Conservation (phyloP, 2,888 invertebrate species). For the Ectemnius continuus region DNA sequence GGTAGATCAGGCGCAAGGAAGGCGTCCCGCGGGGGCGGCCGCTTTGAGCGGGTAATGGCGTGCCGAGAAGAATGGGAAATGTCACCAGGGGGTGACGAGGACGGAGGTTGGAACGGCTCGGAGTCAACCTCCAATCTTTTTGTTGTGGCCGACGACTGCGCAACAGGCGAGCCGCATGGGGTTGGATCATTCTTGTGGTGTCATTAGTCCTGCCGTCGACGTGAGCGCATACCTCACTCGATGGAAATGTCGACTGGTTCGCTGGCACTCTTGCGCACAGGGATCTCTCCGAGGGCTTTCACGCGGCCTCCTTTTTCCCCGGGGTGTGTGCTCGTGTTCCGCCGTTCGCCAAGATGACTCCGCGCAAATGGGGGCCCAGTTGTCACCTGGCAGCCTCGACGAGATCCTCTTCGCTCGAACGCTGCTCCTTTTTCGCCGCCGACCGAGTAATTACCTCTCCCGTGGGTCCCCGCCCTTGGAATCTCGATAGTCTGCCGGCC, state of each 20-base stretch:
- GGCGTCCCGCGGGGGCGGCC: conserved; percentile 76
- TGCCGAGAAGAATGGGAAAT: conserved; percentile 77
- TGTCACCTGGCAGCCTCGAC: conserved; percentile 40
- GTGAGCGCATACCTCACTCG: conserved; percentile 68
- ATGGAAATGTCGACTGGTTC: conserved; percentile 47
- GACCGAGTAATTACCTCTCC: conserved; percentile 25
- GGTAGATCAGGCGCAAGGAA: conserved; percentile 60
- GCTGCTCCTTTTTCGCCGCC: neutral
- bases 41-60: conserved; percentile 76
- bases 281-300: conserved; percentile 7
- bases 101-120: conserved; percentile 59
- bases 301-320: conserved; percentile 14
- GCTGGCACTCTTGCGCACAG: conserved; percentile 3
- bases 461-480: conserved; percentile 19
- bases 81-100: conserved; percentile 76
- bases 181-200: conserved; percentile 72
- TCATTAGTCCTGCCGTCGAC: conserved; percentile 76
- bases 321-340: neutral
- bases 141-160: conserved; percentile 65
- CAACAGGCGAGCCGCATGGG: conserved; percentile 67
- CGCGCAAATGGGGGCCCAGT: conserved; percentile 25
- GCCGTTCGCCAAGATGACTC: conserved; percentile 8
- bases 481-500: conserved; percentile 1
- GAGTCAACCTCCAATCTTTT: conserved; percentile 71
- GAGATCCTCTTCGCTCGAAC: neutral